Evolutionary conservation across 2,888 invertebrate genomes (phyloP), one percentile per base, ranked within the genome.

Genomic region (Lithodes maja): DNA sequence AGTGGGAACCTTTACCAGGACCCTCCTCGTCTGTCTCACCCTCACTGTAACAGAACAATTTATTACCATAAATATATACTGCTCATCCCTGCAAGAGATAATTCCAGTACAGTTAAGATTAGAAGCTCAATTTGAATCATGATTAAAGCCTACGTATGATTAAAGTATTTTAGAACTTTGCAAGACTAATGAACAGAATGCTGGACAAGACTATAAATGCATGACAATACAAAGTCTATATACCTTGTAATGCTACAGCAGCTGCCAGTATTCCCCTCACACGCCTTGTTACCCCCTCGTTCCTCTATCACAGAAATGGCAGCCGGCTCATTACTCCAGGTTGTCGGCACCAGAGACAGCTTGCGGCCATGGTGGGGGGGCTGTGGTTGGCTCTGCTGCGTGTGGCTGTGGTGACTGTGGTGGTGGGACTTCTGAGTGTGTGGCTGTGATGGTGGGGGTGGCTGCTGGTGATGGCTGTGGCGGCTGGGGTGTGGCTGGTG

Each of bases 21-120:
- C 77, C 82, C 50, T 89, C 89, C 50, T 89, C 89, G 54, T 89
- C 89, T 33, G 89, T 89, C 79, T 89, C 89, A 69, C 89, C 89
- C 61, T 85, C 71, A 71, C 71, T 71, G 71, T n/a, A 71, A 71
- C 17, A 33, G 33, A 33, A 33, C 33, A 33, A 33, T 33, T 33
- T 33, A 33, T 33, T 33, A 33, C 33, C 33, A 33, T 33, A 33
- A 33, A 33, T 33, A 33, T 33, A 33, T 0, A 33, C 33, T 33
- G 33, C 33, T 33, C 33, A 33, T 33, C 33, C 33, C 33, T 33
- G 33, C 33, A 33, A 33, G 33, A 33, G 33, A 33, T 33, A 33
- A 33, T 33, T 33, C 33, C 33, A 33, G 33, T 33, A 33, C 33
- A 33, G 33, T 33, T 33, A 33, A 33, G 33, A 33, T 33, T 33